Evolutionary conservation across 1,140 invertebrate genomes (phyloP), one percentile per base, ranked within the genome.

Genomic region (Danaus plexippus): DNA sequence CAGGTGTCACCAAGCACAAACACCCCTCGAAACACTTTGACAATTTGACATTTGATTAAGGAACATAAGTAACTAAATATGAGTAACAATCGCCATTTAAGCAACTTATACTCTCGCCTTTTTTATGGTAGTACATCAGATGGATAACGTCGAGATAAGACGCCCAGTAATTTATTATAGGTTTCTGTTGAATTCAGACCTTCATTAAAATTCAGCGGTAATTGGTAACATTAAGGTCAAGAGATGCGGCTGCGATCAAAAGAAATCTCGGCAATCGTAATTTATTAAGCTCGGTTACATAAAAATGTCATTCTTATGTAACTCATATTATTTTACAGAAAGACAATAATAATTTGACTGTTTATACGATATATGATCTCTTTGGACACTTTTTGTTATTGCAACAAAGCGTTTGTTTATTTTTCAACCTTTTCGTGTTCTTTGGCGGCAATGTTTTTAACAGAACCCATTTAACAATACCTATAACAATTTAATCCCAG

Each of bases 401-500:
- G 42, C 55, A 58, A 61, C 45, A 52, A 65, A 51, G 13, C 44
- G 43, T 57, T 63, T 59, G 48, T 46, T 58, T 42, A 49, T 52
- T 59, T 54, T 70, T 68, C 54, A 44, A 61, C 61, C 59, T 53
- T 72, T 72, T 73, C 69, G 76, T 73, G 67, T 70, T 59, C 52
- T 59, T 53, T 54, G 56, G 70, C 66, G 65, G 63, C 61, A 51
- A 60, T 67, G 69, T 75, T 77, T 70, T 75, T 77, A 75, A 67
- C 55, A 48, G 42, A 50, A 43, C 58, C 50, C 55, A 52, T 69
- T 61, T 63, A 68, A 75, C 67, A 70, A 71, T 77, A 75, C 68
- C 62, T 69, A 61, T 68, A 71, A 57, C 66, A 75, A 76, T 84
- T 80, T 76, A 73, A 75, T 76, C 78, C 59, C 54, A 52, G 64